A percentile compares a stretch with the other conserved stretches of the same genome.
phyloP scores from a whole-genome alignment of 2,888 invertebrate species.

The Epirrita christyi region DNA sequence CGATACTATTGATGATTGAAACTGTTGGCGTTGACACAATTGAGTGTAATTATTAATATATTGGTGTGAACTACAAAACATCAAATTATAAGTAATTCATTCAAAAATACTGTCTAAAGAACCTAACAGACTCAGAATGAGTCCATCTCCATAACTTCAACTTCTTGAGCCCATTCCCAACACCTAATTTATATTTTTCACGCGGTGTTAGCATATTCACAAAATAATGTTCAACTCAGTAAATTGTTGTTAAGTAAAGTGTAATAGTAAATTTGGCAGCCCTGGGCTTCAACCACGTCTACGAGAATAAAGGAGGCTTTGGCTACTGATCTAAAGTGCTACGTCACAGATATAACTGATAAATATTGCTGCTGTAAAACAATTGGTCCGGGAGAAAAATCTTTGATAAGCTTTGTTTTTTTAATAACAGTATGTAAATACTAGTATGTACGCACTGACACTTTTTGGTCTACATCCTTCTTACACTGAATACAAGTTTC shows the following conservation, averaged over 20 bases:
- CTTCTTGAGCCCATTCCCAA: slow-evolving; percentile 17
- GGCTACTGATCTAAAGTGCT: background rate
- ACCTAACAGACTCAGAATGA: slow-evolving; percentile 1
- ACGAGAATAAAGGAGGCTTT: slow-evolving; percentile 11
- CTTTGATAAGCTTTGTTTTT: too few species aligned
- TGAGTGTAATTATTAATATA: too few species aligned
- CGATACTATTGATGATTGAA: too few species aligned
- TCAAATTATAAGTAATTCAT: too few species aligned
- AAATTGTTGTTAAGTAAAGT: slow-evolving; percentile 42
- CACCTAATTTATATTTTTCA: slow-evolving; percentile 37
- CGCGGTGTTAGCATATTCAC: slow-evolving; percentile 35
- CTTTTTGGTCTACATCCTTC: too few species aligned
- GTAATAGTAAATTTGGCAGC: slow-evolving; percentile 47
- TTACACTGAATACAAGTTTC: too few species aligned
- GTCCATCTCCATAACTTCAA: slow-evolving; percentile 12
- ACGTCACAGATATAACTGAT: background rate
- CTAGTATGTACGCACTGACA: too few species aligned
- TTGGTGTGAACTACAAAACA: too few species aligned
- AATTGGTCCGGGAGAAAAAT: too few species aligned
- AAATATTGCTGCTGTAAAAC: too few species aligned
- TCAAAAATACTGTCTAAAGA: background rate
- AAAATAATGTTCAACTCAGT: slow-evolving; percentile 38
- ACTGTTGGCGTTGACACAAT: too few species aligned
- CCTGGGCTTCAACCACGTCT: slow-evolving; percentile 33
- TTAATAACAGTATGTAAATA: too few species aligned